Base-by-base conservation (phyloP, 2,113 vertebrate species). In the Hipposideros armiger region DNA sequence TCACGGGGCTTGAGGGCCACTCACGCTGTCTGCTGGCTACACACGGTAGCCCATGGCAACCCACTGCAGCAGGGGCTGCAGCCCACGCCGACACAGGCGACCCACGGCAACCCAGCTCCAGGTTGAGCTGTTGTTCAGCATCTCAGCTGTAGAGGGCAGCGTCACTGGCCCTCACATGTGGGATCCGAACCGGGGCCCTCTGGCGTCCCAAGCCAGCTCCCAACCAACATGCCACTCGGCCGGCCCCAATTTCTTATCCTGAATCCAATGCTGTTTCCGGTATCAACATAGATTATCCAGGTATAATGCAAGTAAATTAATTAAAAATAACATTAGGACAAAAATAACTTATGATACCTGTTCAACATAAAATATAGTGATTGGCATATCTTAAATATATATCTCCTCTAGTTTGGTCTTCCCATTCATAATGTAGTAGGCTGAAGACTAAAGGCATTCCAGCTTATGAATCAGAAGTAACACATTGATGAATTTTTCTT, bases 261-360 rank as follows among this genome's bases (percentile, higher is more conserved):
- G 17, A 81, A n/a, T 87, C 5, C 17, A 52, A 69, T 81, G 81
- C 88, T 74, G 13, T 45, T 92, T 90, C 28, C 62, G 7, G 7
- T 62, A 52, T 28, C 32, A 81, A 74, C 28, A 87, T n/a, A 82
- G 20, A 45, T 60, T 82, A 87, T 69, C 24, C 30, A 87, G 19
- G 45, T n/a, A 47, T 7, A 52, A 52, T 28, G 30, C 11, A 82
- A 90, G 36, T 78, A 24, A 36, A 50, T 40, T 58, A 62, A 93
- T 52, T 91, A 77, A 22, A 77, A 96, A 87, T 56, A 82, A 72
- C 77, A 26, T 70, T 91, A 69, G 10, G 87, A 80, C 28, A 92
- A 92, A 91, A 89, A 40, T 45, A 87, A 67, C 47, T 78, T 70
- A 26, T 69, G 66, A 54, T 80, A 45, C 5, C 14, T 70, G 17